Evolutionary conservation across 2,797 vertebrate species (phyloP), one percentile per base, ranked within the genome.

Genomic region (Lagodon rhomboides): DNA sequence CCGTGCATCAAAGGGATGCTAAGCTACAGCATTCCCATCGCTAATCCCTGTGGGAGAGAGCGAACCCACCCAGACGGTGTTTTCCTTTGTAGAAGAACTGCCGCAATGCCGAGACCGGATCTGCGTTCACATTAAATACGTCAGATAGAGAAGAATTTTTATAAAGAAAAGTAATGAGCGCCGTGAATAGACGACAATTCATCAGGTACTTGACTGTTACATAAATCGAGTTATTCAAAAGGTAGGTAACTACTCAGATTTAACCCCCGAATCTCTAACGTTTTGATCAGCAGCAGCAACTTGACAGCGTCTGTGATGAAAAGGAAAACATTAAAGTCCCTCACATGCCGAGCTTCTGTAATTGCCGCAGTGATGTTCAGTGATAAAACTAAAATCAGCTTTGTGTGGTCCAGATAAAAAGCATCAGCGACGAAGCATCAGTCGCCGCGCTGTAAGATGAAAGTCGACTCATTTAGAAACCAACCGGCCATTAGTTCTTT

Each of bases 401-500:
- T 70, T 75, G 79, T 79, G 79, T 13, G 63, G 77, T 68, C 61
- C 65, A 85, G 77, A 92, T 86, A 27, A 87, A 88, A 86, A 82
- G 68, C 73, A 63, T 69, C 79, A 10, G 18, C 51, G 58, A 50
- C 73, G 88, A 87, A 85, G 83, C 77, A 64, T 82, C 86, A 83
- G 68, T 84, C 75, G 56, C 53, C 43, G 58, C 25, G 70, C 55
- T 62, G 62, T 62, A 70, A 82, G 64, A 89, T 83, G 63, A 90
- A 89, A 88, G 84, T 70, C 60, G 16, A 76, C 68, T 84, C 68
- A 74, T 89, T 85, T 71, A 83, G 69, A 73, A 86, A 77, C 41
- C 79, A 70, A 41, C 73, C 76, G 82, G 11, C 38, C 38, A 38
- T 38, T 38, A 38, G n/a, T n/a, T 38, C 34, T 38, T 4, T 38